phyloP scores from a whole-genome alignment of 2,888 invertebrate genomes.

The Sinohyriopsis cumingii region DNA sequence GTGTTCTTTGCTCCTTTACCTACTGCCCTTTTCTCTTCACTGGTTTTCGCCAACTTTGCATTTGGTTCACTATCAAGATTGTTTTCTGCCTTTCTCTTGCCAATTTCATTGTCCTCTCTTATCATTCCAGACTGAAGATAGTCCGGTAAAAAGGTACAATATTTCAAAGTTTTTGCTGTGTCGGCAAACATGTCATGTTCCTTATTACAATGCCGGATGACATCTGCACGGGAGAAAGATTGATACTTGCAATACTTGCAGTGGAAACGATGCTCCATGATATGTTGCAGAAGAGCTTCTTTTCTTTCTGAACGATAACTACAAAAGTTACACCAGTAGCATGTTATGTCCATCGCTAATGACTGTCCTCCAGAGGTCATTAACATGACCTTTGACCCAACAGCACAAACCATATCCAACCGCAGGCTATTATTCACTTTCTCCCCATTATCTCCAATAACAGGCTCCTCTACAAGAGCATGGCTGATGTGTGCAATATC shows the following conservation, averaged over 20 bases:
- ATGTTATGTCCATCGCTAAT: conserved; percentile 48
- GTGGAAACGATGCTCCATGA: conserved; percentile 58
- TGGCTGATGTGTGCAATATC: conserved; percentile 41
- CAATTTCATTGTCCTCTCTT: conserved; percentile 10
- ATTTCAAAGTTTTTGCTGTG: conserved; percentile 44
- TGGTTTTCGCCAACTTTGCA: conserved; percentile 9
- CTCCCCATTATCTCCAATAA: conserved; percentile 36
- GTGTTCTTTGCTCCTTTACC: conserved; percentile 3
- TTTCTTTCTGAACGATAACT: conserved; percentile 51
- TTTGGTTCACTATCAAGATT: conserved; percentile 3
- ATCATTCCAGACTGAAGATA: conserved; percentile 26
- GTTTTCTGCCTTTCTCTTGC: conserved; percentile 10
- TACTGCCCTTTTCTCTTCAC: conserved; percentile 6
- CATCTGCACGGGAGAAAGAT: conserved; percentile 58
- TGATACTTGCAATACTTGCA: conserved; percentile 60
- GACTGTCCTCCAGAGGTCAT: conserved; percentile 39
- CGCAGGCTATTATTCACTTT: conserved; percentile 36
- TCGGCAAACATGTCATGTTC: conserved; percentile 49
- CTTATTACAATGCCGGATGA: conserved; percentile 51
- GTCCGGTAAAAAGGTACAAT: conserved; percentile 55
- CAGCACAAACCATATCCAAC: conserved; percentile 57
- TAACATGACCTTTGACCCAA: conserved; percentile 47
- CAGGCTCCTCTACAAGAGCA: conserved; percentile 47
- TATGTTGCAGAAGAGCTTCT: conserved; percentile 46
- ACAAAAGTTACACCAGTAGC: conserved; percentile 65